A percentile compares a stretch with the other conserved stretches of the same genome.
Conservation (phyloP, 2,888 invertebrate genomes). For the Watsonalla binaria region DNA sequence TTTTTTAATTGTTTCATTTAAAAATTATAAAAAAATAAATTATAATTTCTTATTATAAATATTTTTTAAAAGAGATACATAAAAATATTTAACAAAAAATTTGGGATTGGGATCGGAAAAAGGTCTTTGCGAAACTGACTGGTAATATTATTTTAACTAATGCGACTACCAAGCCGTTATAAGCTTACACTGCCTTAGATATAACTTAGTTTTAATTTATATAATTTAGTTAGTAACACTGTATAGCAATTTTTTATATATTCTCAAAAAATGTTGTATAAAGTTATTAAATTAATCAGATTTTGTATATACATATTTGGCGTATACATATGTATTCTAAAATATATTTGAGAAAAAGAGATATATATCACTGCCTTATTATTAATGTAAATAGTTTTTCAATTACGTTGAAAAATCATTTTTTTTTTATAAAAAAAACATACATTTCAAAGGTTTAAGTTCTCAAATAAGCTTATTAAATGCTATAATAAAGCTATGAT, state of each 20-base stretch:
- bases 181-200: conserved; percentile 26
- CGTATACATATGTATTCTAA: too few species aligned
- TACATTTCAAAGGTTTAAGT: not conserved
- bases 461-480: not conserved
- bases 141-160: conserved; percentile 9
- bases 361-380: not conserved
- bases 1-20: too few species aligned
- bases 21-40: too few species aligned
- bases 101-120: not conserved
- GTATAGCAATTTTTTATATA: not conserved
- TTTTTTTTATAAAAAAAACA: not conserved
- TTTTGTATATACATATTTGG: too few species aligned
- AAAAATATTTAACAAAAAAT: conserved; percentile 5
- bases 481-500: not conserved
- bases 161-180: conserved; percentile 24
- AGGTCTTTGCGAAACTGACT: conserved; percentile 19
- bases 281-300: too few species aligned
- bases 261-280: not conserved
- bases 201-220: conserved; percentile 3
- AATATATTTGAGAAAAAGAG: too few species aligned
- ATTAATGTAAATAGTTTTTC: too few species aligned
- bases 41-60: too few species aligned
- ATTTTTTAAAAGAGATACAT: too few species aligned
- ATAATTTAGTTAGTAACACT: conserved; percentile 6
- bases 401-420: not conserved